Percentiles rank a stretch among this genome's conserved stretches.
phyloP scores from a whole-genome alignment of 2,113 vertebrate species.

The Macquaria ambigua region DNA sequence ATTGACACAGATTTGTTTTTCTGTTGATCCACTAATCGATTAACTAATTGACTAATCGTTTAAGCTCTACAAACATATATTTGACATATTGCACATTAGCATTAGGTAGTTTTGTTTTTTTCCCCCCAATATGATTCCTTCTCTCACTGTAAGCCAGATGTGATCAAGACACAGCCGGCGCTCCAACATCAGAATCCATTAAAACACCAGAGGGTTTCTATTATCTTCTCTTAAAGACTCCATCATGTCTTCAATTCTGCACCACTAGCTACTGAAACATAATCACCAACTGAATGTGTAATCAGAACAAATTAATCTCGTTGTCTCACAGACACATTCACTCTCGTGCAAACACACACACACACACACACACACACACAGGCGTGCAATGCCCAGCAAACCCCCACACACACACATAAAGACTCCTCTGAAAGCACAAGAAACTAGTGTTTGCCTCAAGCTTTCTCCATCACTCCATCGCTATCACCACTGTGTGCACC shows the following conservation, averaged over 20 bases:
- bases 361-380: constrained; percentile 6
- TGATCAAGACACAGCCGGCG: constrained; percentile 10
- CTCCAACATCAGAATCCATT: constrained; percentile 33
- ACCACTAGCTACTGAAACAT: constrained; percentile 34
- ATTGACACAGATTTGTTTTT: background rate
- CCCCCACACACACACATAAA: background rate
- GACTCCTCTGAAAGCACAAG: constrained; percentile 41
- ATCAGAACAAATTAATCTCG: constrained; percentile 77
- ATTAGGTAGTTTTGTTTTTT: background rate
- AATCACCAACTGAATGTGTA: constrained; percentile 71
- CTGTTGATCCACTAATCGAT: background rate
- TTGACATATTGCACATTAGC: background rate
- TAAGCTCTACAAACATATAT: background rate
- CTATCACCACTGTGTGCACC: constrained; percentile 48
- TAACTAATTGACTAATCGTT: background rate
- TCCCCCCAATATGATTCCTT: background rate
- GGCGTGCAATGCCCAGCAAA: background rate
- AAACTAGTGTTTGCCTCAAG: constrained; percentile 61
- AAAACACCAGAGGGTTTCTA: constrained; percentile 40
- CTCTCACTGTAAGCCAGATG: constrained; percentile 21
- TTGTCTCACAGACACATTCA: constrained; percentile 59
- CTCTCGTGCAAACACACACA: constrained; percentile 40
- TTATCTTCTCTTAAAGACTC: constrained; percentile 55
- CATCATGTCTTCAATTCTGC: constrained; percentile 53
- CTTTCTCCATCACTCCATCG: constrained; percentile 39